phyloP scores from a whole-genome alignment of 2,113 vertebrate species.

The Pangasianodon hypophthalmus region DNA sequence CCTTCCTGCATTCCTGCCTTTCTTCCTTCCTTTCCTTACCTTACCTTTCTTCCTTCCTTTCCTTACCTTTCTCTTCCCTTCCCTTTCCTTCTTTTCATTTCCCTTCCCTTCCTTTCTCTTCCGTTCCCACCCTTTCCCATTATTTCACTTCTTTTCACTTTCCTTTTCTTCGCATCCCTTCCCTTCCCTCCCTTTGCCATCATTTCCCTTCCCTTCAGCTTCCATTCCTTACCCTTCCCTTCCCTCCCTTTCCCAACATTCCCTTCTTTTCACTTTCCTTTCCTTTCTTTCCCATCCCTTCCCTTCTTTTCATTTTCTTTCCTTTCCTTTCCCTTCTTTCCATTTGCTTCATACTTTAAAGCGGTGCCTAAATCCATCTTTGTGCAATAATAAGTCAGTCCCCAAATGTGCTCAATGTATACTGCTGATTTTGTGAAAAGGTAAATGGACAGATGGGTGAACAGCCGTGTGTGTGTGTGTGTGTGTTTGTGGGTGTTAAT shows the following conservation, averaged over 20 bases:
- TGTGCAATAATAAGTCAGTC: not conserved
- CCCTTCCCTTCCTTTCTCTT: not conserved
- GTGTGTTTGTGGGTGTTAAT: constrained; percentile 13
- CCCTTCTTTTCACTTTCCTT: not conserved
- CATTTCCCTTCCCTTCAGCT: no score
- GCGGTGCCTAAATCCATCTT: not conserved
- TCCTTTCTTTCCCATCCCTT: no score
- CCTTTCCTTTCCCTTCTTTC: not conserved
- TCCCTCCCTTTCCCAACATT: accelerated
- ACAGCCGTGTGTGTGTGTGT: not conserved
- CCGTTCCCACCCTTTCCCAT: not conserved
- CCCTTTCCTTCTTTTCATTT: not conserved
- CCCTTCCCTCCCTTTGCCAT: not conserved
- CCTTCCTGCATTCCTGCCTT: not conserved
- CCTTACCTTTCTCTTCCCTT: not conserved
- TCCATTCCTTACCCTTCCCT: no score
- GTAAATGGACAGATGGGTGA: not conserved
- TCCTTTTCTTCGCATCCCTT: not conserved
- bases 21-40: not conserved
- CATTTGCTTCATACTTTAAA: not conserved
- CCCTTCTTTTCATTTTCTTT: not conserved
- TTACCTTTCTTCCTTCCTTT: not conserved
- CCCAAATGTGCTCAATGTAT: not conserved
- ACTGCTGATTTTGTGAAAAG: not conserved
- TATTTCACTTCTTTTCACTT: no score